phyloP scores from a whole-genome alignment of 2,113 vertebrate genomes.

The Cisticola juncidis region DNA sequence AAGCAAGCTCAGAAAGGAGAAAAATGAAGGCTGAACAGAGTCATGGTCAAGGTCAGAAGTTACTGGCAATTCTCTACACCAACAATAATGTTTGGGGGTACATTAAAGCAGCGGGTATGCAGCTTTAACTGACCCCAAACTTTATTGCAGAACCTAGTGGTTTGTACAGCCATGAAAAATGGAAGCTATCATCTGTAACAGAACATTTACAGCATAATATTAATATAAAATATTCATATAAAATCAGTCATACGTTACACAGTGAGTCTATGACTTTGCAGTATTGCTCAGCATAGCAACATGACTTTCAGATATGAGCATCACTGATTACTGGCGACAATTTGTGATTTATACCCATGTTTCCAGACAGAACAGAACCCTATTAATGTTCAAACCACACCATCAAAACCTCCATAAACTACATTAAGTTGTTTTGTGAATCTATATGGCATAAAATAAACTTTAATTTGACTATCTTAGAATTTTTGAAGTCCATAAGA shows the following conservation, averaged over 20 bases:
- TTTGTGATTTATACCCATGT: not conserved
- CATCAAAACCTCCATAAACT: not conserved
- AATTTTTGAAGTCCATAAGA: not conserved
- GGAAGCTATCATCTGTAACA: not conserved
- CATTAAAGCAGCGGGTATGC: not conserved
- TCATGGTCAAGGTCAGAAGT: not conserved
- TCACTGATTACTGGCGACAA: not conserved
- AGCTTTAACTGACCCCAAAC: not conserved
- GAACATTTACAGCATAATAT: conserved; percentile 14
- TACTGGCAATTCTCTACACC: not conserved
- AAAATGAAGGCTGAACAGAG: not conserved
- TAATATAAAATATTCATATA: not conserved
- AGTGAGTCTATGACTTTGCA: not conserved
- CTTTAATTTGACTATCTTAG: not conserved
- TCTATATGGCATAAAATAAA: not conserved
- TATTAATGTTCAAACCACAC: not conserved
- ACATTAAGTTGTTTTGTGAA: not conserved
- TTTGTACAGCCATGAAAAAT: not conserved
- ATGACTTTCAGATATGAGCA: not conserved
- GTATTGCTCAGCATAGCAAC: not conserved
- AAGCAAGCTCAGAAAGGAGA: not conserved
- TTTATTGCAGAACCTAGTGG: not conserved
- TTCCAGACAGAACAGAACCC: not conserved
- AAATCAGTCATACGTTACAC: not conserved
- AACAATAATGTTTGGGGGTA: not conserved